phyloP scores from a whole-genome alignment of 2,888 invertebrate species.

The Drosophila picticornis region DNA sequence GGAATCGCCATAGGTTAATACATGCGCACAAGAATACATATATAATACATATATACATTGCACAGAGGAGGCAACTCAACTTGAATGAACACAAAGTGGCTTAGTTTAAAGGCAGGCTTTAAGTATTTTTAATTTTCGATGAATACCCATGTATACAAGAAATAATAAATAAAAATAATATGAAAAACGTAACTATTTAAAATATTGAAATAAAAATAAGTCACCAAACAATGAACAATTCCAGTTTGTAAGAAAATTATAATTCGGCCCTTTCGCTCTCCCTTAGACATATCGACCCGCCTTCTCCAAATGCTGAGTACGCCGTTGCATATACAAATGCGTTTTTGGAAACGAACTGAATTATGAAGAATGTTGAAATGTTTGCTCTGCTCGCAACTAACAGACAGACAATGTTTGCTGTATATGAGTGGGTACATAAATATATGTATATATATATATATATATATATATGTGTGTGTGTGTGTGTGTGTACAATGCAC shows the following conservation, averaged over 20 bases:
- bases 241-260: not conserved
- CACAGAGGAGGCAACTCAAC: not conserved
- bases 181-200: not conserved
- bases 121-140: not conserved
- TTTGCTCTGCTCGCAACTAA: constrained; percentile 8
- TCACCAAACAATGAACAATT: not conserved
- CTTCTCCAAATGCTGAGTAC: not conserved
- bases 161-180: not conserved
- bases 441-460: not conserved
- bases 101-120: not conserved
- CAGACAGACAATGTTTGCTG: constrained; percentile 9
- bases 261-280: not conserved
- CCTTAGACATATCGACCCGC: not conserved
- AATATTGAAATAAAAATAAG: not conserved
- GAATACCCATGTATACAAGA: not conserved
- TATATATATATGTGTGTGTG: constrained; percentile 2
- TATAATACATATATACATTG: constrained; percentile 21
- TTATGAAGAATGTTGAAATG: constrained; percentile 62
- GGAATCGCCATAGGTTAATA: constrained; percentile 50
- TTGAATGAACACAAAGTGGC: not conserved
- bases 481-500: constrained; percentile 50
- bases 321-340: not conserved
- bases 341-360: constrained; percentile 55
- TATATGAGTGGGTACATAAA: constrained; percentile 2
- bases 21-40: constrained; percentile 16